A percentile compares a stretch with the other conserved stretches of the same genome.
Conservation (phyloP, 2,888 invertebrate species). For the Chaetogeoica ovagalla region DNA sequence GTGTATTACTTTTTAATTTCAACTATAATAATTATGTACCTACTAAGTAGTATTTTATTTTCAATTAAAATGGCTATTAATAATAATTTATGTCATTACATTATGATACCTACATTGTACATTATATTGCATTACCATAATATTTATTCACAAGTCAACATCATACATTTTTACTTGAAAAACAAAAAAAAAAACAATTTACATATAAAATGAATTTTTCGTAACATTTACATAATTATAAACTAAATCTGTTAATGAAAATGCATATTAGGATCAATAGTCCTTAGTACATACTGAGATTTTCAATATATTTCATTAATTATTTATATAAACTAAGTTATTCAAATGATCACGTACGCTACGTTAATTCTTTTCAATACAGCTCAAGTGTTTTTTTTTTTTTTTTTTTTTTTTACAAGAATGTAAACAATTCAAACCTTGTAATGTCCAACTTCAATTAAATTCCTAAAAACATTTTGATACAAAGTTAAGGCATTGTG, state of each 20-base stretch:
- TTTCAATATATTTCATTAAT: not conserved
- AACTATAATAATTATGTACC: not conserved
- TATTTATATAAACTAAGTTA: too few relatives aligned
- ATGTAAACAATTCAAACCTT: conserved; percentile 19
- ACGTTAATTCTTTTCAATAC: not conserved
- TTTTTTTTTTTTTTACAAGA: conserved; percentile 17
- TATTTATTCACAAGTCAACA: not conserved
- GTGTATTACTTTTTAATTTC: too few relatives aligned
- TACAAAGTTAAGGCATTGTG: conserved; percentile 39
- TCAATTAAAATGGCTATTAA: not conserved
- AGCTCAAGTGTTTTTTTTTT: not conserved
- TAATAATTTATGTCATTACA: not conserved
- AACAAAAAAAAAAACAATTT: too few relatives aligned
- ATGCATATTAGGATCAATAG: not conserved
- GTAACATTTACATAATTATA: too few relatives aligned
- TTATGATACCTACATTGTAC: not conserved
- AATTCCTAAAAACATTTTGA: conserved; percentile 38
- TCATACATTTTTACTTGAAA: not conserved
- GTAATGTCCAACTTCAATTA: not conserved
- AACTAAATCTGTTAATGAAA: too few relatives aligned
- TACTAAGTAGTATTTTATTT: not conserved
- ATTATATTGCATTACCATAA: not conserved
- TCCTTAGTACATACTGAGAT: not conserved
- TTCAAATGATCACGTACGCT: not conserved
- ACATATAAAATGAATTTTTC: too few relatives aligned